phyloP scores from a whole-genome alignment of 2,888 invertebrate genomes.

The Busseola fusca region DNA sequence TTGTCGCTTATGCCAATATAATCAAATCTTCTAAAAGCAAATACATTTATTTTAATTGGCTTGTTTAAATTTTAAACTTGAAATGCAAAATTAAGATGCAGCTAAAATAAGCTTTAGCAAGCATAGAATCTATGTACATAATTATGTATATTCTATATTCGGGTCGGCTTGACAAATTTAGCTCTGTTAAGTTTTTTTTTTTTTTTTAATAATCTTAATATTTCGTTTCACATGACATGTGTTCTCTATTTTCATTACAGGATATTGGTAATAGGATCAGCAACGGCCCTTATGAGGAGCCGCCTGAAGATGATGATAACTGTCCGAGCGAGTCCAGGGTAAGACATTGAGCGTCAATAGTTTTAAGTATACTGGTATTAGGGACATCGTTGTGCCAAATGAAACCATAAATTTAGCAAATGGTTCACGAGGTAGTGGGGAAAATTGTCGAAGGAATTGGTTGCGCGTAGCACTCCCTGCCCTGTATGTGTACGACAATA shows the following conservation, averaged over 20 bases:
- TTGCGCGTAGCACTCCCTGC: neutral
- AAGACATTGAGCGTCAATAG: neutral
- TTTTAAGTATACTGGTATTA: neutral
- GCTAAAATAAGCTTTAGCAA: neutral
- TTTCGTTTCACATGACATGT: neutral
- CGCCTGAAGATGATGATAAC: slow-evolving; percentile 31
- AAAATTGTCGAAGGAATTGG: neutral
- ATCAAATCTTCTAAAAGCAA: neutral
- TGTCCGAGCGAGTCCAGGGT: slow-evolving; percentile 27
- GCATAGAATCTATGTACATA: no score
- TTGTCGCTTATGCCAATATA: neutral
- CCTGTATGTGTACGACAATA: neutral
- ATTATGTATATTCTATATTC: neutral
- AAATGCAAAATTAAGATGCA: neutral
- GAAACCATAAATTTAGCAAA: neutral
- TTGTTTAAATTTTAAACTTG: neutral
- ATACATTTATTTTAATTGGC: neutral
- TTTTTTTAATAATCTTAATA: neutral
- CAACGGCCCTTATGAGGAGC: neutral
- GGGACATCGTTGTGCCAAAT: neutral
- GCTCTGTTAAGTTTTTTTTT: neutral
- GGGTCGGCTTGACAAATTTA: no score
- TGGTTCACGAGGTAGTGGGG: neutral
- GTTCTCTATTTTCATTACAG: slow-evolving; percentile 17
- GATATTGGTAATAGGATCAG: slow-evolving; percentile 4